These are phyloP conservation scores for Eupithecia dodoneata DNA, from an alignment of 2,888 invertebrate genomes.

Conservation along the genomic window DNA sequence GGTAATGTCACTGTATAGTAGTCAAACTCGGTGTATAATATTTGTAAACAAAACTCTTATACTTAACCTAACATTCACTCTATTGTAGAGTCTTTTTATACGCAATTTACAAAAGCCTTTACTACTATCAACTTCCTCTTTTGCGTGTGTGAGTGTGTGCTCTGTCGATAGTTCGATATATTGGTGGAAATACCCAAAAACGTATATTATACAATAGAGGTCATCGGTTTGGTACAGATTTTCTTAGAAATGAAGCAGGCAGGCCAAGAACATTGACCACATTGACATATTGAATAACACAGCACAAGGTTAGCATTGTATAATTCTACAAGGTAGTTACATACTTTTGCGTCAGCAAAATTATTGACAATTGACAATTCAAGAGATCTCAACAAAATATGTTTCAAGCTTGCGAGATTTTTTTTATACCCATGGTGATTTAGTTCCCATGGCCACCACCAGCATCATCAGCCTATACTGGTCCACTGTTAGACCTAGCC, in stretches of 20 bases:
- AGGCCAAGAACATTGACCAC: neutral
- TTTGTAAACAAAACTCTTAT: too few relatives aligned
- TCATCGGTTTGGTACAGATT: neutral
- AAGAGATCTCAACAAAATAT: neutral
- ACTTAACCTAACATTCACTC: too few relatives aligned
- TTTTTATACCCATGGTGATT: too few relatives aligned
- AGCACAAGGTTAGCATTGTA: constrained; percentile 3
- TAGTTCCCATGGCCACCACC: too few relatives aligned
- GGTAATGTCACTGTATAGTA: too few relatives aligned
- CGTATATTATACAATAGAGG: neutral
- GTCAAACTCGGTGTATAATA: too few relatives aligned
- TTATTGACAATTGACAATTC: neutral
- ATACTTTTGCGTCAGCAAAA: neutral
- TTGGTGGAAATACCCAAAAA: neutral
- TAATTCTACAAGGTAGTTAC: neutral
- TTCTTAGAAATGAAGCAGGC: neutral
- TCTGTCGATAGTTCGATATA: neutral
- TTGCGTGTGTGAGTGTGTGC: neutral
- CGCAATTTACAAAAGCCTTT: neutral
- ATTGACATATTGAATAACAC: constrained; percentile 4
- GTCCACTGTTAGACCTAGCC: too few relatives aligned
- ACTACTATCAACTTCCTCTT: neutral
- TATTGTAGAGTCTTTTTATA: too few relatives aligned
- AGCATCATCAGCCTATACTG: too few relatives aligned
- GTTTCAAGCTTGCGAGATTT: neutral